Evolutionary conservation across 2,888 invertebrate species (phyloP), one percentile per base, ranked within the genome.

Genomic region (Eupithecia inturbata): DNA sequence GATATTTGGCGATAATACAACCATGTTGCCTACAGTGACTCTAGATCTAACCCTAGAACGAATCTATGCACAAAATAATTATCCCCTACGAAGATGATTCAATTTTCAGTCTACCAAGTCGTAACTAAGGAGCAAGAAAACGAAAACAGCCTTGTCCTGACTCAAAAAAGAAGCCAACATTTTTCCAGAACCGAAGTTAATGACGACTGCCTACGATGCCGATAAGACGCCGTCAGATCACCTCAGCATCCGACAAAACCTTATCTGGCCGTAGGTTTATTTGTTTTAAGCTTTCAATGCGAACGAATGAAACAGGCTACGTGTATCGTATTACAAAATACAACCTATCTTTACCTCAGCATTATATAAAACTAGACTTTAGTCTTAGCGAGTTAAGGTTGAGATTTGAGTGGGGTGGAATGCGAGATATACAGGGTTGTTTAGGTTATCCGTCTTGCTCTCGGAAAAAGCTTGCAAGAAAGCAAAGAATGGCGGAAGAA

Each of bases 391-490:
- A 0, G 0, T 0, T 82, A 88, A 3, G 70, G 84, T 86, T 70
- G 22, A 77, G 31, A 79, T 78, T 87, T 0, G 71, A 0, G 69
- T 83, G 82, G 0, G 0, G 1, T 5, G 6, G 19, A 19, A n/a
- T 0, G 28, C 19, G 77, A 81, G 81, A 88, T 88, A 88, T 87
- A 88, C 85, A 87, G 83, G 83, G 64, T 66, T 85, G 86, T 79
- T 78, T 87, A 82, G 76, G 57, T 69, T 83, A 82, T 77, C 84
- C 76, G 85, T 89, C 88, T 86, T 88, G 86, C 87, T 89, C 88
- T 89, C 85, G 87, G 91, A 93, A 94, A 93, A 94, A 93, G 91
- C 91, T 91, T 90, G 90, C 91, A 93, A 94, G 94, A 93, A 94
- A 92, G 92, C 90, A 93, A 93, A 94, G 94, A 94, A 94, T 92